These are phyloP conservation scores for Enteromius unitaeniatus DNA, from an alignment of 2,797 vertebrate genomes.

Conservation along the genomic window DNA sequence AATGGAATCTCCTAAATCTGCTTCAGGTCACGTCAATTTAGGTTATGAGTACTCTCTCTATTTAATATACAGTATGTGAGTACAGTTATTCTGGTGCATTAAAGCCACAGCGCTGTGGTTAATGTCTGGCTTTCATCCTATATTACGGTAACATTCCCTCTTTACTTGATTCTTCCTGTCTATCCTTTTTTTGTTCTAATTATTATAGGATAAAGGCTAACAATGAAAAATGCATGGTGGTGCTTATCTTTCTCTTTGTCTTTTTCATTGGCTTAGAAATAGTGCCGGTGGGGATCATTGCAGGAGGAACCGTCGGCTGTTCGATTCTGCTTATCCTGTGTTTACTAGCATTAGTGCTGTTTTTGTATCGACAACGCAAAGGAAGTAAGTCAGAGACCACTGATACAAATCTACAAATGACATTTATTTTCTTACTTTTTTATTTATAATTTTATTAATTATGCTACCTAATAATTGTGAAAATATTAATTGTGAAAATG, in stretches of 20 bases:
- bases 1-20: slow-evolving; percentile 17
- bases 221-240: background rate
- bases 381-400: slow-evolving; percentile 86
- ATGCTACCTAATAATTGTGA: too few species aligned
- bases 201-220: background rate
- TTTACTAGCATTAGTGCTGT: slow-evolving; percentile 83
- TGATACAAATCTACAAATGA: background rate
- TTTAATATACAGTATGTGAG: slow-evolving; percentile 12
- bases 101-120: background rate
- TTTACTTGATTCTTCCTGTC: background rate
- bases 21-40: background rate
- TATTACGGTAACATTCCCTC: background rate
- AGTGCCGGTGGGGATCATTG: slow-evolving; percentile 89
- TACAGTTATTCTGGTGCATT: background rate
- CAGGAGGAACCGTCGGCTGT: slow-evolving; percentile 83
- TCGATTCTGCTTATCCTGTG: slow-evolving; percentile 85
- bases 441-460: too few species aligned
- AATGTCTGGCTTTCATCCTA: background rate
- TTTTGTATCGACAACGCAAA: slow-evolving; percentile 95
- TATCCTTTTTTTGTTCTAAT: background rate
- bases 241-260: background rate
- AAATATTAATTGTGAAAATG: too few species aligned
- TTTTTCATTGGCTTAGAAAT: slow-evolving; percentile 77
- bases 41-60: slow-evolving; percentile 2
- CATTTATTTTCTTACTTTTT: background rate